These are phyloP conservation scores for Ormyrus pomaceus DNA, from an alignment of 2,888 invertebrate species.

Conservation along the genomic window DNA sequence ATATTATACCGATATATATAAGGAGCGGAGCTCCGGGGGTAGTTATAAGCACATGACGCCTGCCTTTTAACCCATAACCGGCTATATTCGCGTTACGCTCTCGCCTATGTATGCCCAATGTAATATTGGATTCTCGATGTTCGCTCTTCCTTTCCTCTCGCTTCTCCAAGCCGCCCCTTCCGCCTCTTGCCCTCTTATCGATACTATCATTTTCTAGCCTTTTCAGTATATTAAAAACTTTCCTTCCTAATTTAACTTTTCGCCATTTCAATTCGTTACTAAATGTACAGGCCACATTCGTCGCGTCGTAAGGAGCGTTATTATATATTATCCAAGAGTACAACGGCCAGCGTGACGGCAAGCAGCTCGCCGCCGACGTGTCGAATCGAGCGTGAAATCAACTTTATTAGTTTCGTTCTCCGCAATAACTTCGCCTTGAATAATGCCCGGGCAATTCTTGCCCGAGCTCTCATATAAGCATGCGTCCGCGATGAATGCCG, in stretches of 20 bases:
- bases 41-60: slow-evolving; percentile 75
- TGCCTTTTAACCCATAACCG: slow-evolving; percentile 71
- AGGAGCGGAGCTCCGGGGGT: slow-evolving; percentile 33
- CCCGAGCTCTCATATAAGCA: background rate
- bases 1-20: slow-evolving; percentile 70
- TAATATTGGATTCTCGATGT: slow-evolving; percentile 41
- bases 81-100: slow-evolving; percentile 41
- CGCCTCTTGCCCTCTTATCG: background rate
- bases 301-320: slow-evolving; percentile 2
- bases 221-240: too few relatives aligned
- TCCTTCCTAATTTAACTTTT: background rate
- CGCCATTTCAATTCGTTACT: background rate
- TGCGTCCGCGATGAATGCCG: background rate
- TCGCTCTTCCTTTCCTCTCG: too few relatives aligned
- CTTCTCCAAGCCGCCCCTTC: too few relatives aligned
- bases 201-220: background rate
- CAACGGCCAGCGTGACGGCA: slow-evolving; percentile 9
- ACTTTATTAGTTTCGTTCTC: slow-evolving; percentile 70
- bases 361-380: slow-evolving; percentile 57
- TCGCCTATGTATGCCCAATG: slow-evolving; percentile 37
- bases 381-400: slow-evolving; percentile 72
- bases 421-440: slow-evolving; percentile 58
- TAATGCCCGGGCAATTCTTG: slow-evolving; percentile 43
- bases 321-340: background rate
- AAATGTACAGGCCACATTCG: background rate